phyloP scores from a whole-genome alignment of 2,113 vertebrate genomes.

The Chionis minor region DNA sequence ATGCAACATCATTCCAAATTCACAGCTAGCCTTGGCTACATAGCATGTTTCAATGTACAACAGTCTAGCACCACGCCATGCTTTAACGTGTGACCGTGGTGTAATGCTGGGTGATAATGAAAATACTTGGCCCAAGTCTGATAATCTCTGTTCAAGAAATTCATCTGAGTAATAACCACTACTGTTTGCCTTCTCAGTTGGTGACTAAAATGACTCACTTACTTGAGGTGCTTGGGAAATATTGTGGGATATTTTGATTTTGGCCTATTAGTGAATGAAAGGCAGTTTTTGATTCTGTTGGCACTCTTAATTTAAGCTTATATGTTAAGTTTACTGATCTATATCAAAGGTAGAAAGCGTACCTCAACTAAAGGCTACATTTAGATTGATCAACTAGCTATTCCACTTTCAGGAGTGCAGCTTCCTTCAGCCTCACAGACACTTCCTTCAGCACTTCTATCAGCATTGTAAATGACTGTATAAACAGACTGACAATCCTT shows the following conservation, averaged over 20 bases:
- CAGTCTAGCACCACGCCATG: background rate
- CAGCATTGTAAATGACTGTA: background rate
- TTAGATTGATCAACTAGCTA: background rate
- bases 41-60: background rate
- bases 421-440: background rate
- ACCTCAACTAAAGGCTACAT: background rate
- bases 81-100: background rate
- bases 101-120: background rate
- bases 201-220: background rate
- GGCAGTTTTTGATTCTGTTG: background rate
- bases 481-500: background rate
- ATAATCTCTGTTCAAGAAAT: background rate
- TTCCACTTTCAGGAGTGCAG: background rate
- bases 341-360: background rate
- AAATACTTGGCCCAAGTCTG: constrained; percentile 10
- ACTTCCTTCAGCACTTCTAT: background rate
- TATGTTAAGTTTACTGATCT: background rate
- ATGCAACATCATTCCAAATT: background rate
- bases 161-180: background rate
- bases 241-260: background rate
- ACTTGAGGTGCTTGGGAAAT: background rate
- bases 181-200: background rate
- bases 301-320: background rate
- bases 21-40: constrained; percentile 17
- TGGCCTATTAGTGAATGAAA: background rate